These are phyloP conservation scores for Schizothorax lantsangensis DNA, from an alignment of 2,797 vertebrate genomes.

Conservation along the genomic window DNA sequence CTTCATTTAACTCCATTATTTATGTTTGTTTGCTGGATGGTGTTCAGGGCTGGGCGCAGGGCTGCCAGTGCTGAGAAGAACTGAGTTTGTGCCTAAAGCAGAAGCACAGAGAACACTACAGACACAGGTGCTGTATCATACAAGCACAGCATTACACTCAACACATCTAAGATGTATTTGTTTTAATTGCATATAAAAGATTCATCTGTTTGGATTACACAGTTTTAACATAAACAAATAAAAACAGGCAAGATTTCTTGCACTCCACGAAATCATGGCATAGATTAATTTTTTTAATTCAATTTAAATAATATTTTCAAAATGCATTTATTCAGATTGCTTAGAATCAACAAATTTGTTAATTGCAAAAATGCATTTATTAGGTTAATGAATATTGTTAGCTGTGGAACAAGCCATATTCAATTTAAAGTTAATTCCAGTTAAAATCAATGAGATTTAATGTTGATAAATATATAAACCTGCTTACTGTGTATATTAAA, in stretches of 20 bases:
- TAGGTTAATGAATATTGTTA: not conserved
- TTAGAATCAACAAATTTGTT: not conserved
- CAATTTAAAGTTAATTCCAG: not conserved
- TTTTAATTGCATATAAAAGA: not conserved
- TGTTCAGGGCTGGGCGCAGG: conserved; percentile 71
- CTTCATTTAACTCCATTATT: not conserved
- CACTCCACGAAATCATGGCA: not conserved
- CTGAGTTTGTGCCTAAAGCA: conserved; percentile 50
- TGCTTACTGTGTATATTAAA: not conserved
- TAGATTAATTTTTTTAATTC: not conserved
- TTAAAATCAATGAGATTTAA: not conserved
- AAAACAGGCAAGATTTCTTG: too few relatives aligned
- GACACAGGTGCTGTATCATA: conserved; percentile 51
- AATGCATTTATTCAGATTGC: not conserved
- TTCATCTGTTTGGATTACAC: not conserved
- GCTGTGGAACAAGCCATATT: not conserved
- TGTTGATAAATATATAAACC: not conserved
- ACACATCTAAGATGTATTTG: too few relatives aligned
- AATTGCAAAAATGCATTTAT: not conserved
- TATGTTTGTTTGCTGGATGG: not conserved
- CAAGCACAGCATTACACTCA: not conserved
- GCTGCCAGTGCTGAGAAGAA: conserved; percentile 76
- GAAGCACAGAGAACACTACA: conserved; percentile 48
- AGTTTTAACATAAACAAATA: not conserved
- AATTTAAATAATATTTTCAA: not conserved